These are phyloP conservation scores for Abrostola triplasia DNA, from an alignment of 2,888 invertebrate species.

Conservation along the genomic window DNA sequence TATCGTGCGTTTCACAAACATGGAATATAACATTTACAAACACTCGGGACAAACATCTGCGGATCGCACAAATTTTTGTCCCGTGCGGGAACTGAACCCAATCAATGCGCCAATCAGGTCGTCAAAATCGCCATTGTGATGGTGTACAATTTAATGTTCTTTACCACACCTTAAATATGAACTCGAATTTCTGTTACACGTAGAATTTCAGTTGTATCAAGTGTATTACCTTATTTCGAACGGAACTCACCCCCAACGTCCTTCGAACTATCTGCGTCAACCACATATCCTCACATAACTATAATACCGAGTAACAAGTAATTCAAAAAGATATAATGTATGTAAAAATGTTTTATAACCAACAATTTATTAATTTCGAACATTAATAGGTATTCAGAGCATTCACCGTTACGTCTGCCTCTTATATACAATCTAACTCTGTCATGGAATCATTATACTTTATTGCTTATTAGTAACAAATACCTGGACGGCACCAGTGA, in stretches of 20 bases:
- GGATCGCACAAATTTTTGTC: too few relatives aligned
- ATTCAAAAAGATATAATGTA: constrained; percentile 58
- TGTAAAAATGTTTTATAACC: constrained; percentile 66
- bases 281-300: constrained; percentile 27
- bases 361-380: constrained; percentile 58
- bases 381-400: constrained; percentile 49
- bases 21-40: too few relatives aligned
- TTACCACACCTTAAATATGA: too few relatives aligned
- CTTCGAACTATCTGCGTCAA: constrained; percentile 15
- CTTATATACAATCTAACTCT: neutral
- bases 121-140: too few relatives aligned
- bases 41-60: too few relatives aligned
- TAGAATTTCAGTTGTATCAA: neutral
- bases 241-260: constrained; percentile 22
- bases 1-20: too few relatives aligned
- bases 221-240: neutral
- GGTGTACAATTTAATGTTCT: too few relatives aligned
- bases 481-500: constrained; percentile 23
- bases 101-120: too few relatives aligned
- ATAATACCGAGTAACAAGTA: constrained; percentile 64
- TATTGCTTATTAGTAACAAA: constrained; percentile 1
- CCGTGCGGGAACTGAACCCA: too few relatives aligned
- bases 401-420: constrained; percentile 39
- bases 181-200: too few relatives aligned
- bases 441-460: neutral